phyloP scores from a whole-genome alignment of 2,888 invertebrate genomes.

The Diarsia dahlii region DNA sequence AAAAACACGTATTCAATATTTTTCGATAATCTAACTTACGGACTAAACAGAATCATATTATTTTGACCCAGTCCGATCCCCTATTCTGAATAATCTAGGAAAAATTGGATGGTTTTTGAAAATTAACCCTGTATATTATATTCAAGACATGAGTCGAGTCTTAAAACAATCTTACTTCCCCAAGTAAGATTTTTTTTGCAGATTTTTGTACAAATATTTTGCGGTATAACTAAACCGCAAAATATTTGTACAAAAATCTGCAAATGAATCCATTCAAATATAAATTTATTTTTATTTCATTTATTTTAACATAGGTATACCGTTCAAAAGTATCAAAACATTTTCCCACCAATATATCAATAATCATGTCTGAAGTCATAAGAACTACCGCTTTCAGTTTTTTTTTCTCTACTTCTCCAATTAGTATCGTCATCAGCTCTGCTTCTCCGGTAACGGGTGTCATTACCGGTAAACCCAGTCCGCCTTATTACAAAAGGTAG shows the following conservation, averaged over 20 bases:
- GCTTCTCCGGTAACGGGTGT: slow-evolving; percentile 25
- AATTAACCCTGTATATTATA: slow-evolving; percentile 1
- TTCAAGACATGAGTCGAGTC: background rate
- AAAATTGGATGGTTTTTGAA: background rate
- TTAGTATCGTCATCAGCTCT: slow-evolving; percentile 42
- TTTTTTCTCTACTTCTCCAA: slow-evolving; percentile 38
- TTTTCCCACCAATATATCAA: slow-evolving; percentile 42
- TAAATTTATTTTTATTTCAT: background rate
- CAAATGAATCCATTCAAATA: background rate
- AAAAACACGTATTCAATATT: too few relatives aligned
- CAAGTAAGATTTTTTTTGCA: too few relatives aligned
- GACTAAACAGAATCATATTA: too few relatives aligned
- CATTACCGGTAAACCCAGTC: slow-evolving; percentile 4
- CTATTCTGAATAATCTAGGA: background rate
- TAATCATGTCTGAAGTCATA: slow-evolving; percentile 78
- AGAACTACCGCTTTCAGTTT: slow-evolving; percentile 62
- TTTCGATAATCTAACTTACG: too few relatives aligned
- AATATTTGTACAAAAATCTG: slow-evolving; percentile 2
- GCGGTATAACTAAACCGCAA: too few relatives aligned
- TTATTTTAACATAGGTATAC: background rate
- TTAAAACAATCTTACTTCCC: too few relatives aligned
- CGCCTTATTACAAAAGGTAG: too few relatives aligned
- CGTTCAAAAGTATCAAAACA: slow-evolving; percentile 14
- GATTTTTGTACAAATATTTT: too few relatives aligned
- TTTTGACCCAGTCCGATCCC: too few relatives aligned